A percentile compares a stretch with the other conserved stretches of the same genome.
Evolutionary conservation across 1,140 invertebrate genomes (phyloP).

Genomic region (Habropoda laboriosa): DNA sequence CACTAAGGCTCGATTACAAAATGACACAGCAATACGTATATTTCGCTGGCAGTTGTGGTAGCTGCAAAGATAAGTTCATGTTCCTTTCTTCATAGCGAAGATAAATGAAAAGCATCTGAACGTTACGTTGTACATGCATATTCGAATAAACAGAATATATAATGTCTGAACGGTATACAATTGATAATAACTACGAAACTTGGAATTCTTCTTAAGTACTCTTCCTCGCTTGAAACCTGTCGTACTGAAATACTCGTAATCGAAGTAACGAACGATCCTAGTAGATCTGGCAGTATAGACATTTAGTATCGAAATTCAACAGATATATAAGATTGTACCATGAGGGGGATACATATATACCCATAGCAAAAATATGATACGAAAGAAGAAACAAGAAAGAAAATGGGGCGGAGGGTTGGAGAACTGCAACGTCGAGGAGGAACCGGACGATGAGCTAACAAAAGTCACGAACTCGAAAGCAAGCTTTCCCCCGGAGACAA

Average conservation of each 20-base stretch:
- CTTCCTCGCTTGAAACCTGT: too few species aligned
- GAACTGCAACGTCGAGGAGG: too few species aligned
- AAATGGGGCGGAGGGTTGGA: too few species aligned
- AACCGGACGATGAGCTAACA: slow-evolving; percentile 10
- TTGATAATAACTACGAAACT: too few species aligned
- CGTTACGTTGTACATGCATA: neutral
- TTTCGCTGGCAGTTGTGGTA: neutral
- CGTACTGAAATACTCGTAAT: too few species aligned
- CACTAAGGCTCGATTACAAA: neutral
- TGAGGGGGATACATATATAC: neutral
- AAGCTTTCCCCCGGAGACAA: neutral
- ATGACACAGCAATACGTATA: too few species aligned
- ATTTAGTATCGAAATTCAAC: too few species aligned
- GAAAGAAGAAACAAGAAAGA: neutral
- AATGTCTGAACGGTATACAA: too few species aligned
- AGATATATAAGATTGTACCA: neutral
- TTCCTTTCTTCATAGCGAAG: neutral
- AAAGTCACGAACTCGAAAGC: neutral
- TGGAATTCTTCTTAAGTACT: too few species aligned
- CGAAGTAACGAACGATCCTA: too few species aligned
- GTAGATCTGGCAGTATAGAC: too few species aligned
- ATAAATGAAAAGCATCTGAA: too few species aligned
- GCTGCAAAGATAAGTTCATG: neutral
- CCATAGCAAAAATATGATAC: neutral
- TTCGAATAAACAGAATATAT: neutral